These are phyloP conservation scores for Sebastes minor DNA, from an alignment of 2,797 vertebrate species.

Conservation along the genomic window DNA sequence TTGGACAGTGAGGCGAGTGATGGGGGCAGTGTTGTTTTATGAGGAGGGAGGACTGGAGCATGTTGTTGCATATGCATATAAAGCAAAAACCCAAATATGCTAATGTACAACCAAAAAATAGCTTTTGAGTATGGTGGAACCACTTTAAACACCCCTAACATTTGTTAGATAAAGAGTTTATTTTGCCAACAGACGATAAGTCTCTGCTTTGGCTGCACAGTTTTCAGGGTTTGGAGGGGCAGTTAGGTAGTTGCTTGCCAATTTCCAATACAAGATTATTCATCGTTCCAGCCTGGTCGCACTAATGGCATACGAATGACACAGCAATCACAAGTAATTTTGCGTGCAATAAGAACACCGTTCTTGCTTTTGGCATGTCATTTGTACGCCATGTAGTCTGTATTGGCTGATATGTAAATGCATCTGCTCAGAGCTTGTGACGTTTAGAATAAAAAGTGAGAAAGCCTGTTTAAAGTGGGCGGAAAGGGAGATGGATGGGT, in stretches of 20 bases:
- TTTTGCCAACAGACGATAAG: background rate
- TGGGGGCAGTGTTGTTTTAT: background rate
- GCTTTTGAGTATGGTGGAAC: background rate
- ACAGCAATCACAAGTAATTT: too few relatives aligned
- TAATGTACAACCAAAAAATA: background rate
- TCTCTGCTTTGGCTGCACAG: background rate
- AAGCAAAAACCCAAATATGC: background rate
- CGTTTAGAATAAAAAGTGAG: too few relatives aligned
- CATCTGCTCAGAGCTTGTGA: too few relatives aligned
- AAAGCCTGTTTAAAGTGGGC: too few relatives aligned
- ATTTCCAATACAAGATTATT: background rate
- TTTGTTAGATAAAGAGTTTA: background rate
- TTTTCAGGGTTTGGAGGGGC: background rate
- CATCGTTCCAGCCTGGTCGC: background rate
- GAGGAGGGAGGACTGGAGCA: background rate
- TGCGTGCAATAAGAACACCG: too few relatives aligned
- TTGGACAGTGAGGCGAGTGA: too few relatives aligned
- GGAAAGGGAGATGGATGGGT: too few relatives aligned
- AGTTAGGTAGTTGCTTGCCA: background rate
- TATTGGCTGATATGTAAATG: too few relatives aligned
- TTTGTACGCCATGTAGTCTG: too few relatives aligned
- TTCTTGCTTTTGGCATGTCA: too few relatives aligned
- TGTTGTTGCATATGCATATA: background rate
- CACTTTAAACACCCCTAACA: background rate
- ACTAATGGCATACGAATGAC: too few relatives aligned